Evolutionary conservation across 2,888 invertebrate species (phyloP).

Genomic region (Odontocolon sp.): DNA sequence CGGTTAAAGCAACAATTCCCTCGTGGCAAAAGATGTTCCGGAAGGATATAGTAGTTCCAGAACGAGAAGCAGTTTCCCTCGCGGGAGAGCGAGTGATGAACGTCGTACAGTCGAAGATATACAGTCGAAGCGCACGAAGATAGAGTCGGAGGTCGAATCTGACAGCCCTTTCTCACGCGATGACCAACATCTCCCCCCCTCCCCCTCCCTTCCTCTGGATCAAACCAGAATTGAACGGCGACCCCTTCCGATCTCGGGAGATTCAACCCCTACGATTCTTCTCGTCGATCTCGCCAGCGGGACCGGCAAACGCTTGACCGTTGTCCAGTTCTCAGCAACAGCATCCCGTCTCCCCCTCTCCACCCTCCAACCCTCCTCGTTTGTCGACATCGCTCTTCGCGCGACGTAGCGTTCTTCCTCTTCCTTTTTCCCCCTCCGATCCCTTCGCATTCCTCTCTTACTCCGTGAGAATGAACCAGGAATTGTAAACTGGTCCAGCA

Average conservation of each 20-base stretch:
- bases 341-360: constrained; percentile 70
- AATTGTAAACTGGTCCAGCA: constrained; percentile 78
- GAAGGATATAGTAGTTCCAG: constrained; percentile 48
- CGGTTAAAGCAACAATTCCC: neutral
- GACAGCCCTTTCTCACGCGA: constrained; percentile 79
- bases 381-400: constrained; percentile 34
- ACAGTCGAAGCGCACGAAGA: constrained; percentile 42
- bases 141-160: constrained; percentile 74
- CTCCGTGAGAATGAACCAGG: constrained; percentile 71
- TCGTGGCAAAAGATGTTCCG: constrained; percentile 29
- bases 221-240: constrained; percentile 79
- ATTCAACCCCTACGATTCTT: constrained; percentile 70
- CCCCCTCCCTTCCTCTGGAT: too few relatives aligned
- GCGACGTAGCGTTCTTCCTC: constrained; percentile 47
- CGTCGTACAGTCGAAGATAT: neutral
- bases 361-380: constrained; percentile 52
- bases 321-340: constrained; percentile 79
- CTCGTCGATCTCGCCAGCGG: constrained; percentile 67
- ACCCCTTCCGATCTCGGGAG: constrained; percentile 78
- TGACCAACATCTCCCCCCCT: constrained; percentile 68
- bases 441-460: constrained; percentile 10
- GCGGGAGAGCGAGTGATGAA: constrained; percentile 34
- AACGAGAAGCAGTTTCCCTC: constrained; percentile 53
- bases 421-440: constrained; percentile 43
- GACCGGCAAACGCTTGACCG: constrained; percentile 74